Percentiles rank a stretch among this genome's conserved stretches.
Evolutionary conservation across 2,888 invertebrate genomes (phyloP).

Genomic region (Coelinius sp.): DNA sequence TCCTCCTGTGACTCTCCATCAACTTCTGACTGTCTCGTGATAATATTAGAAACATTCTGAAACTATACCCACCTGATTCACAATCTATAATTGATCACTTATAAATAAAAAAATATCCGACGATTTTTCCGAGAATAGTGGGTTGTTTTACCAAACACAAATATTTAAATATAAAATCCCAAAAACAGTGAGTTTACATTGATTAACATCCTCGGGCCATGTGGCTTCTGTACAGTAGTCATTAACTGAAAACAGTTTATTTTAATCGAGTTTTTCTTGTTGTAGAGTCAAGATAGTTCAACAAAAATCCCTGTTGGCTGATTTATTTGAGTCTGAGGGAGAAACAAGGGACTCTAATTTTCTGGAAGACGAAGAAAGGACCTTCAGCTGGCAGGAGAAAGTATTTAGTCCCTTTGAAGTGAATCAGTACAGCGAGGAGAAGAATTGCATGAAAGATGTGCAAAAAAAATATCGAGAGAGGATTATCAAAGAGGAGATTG

Average conservation of each 20-base stretch:
- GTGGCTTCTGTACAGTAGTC: background rate
- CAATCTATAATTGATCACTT: background rate
- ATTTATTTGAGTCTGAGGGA: slow-evolving; percentile 62
- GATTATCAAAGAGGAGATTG: slow-evolving; percentile 61
- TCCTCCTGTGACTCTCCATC: background rate
- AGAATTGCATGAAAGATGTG: slow-evolving; percentile 76
- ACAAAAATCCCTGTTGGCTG: slow-evolving; percentile 64
- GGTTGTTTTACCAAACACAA: background rate
- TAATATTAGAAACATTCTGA: background rate
- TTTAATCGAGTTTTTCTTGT: slow-evolving; percentile 50
- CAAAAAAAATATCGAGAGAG: slow-evolving; percentile 74
- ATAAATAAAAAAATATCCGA: background rate
- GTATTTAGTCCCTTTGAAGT: slow-evolving; percentile 76
- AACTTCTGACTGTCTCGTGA: background rate
- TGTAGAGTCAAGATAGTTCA: slow-evolving; percentile 65
- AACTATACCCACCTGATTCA: background rate
- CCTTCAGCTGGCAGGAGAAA: slow-evolving; percentile 83
- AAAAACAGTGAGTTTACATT: slow-evolving; percentile 24
- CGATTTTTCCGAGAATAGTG: background rate
- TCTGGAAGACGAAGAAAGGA: slow-evolving; percentile 61
- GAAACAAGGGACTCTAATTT: slow-evolving; percentile 65
- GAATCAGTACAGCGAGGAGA: slow-evolving; percentile 74
- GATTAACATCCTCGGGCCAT: slow-evolving; percentile 18
- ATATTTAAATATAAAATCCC: background rate
- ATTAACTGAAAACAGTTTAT: background rate